Percentiles rank a stretch among this genome's conserved stretches.
These are phyloP conservation scores for Meteorus cinctellus DNA, from an alignment of 2,888 invertebrate species.

Conservation along the genomic window DNA sequence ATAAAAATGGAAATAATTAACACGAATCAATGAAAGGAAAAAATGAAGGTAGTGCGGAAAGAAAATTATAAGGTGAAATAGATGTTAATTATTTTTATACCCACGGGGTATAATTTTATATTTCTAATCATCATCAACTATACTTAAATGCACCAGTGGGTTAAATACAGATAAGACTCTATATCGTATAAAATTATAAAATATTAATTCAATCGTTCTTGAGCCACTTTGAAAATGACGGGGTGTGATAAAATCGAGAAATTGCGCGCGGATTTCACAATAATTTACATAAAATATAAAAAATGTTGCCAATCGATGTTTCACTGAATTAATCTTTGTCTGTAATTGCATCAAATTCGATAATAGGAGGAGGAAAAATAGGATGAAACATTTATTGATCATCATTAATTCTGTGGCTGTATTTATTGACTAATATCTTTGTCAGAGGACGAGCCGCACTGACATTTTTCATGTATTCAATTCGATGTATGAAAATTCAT, in stretches of 20 bases:
- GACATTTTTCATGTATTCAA: too few species aligned
- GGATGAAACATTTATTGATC: background rate
- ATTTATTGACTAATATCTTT: background rate
- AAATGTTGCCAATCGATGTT: constrained; percentile 36
- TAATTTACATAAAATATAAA: constrained; percentile 17
- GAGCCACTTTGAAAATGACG: constrained; percentile 30
- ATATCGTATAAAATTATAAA: constrained; percentile 35
- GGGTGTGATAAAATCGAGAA: constrained; percentile 36
- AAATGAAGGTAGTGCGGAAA: background rate
- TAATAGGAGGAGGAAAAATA: background rate
- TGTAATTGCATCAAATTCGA: background rate
- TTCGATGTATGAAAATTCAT: too few species aligned
- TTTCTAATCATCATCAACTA: constrained; percentile 14
- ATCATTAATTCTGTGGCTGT: background rate
- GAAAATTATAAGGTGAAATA: background rate
- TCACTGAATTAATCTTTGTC: constrained; percentile 1
- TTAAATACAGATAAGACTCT: constrained; percentile 18
- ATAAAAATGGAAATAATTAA: background rate
- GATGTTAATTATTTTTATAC: constrained; percentile 1
- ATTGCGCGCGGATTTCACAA: constrained; percentile 7
- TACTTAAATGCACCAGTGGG: background rate
- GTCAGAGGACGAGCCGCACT: too few species aligned
- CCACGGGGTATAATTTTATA: constrained; percentile 13
- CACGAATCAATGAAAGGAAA: background rate
- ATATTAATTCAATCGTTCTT: constrained; percentile 40